phyloP scores from a whole-genome alignment of 2,797 vertebrate genomes.

The Geotrypetes seraphini region DNA sequence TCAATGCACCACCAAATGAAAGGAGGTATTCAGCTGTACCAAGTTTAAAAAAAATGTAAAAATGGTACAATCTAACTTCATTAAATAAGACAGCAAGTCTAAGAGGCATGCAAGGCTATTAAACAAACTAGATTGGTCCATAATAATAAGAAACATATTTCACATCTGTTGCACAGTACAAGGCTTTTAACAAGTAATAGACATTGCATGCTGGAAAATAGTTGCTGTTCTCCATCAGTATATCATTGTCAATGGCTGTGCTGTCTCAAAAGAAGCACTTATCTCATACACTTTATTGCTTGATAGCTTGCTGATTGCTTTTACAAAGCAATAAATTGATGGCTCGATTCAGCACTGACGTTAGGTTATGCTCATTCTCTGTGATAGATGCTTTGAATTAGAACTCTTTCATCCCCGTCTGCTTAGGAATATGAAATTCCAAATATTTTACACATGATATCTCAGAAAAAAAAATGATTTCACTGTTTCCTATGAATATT shows the following conservation, averaged over 20 bases:
- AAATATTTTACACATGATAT: constrained; percentile 26
- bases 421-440: constrained; percentile 40
- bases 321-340: constrained; percentile 66
- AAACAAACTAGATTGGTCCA: constrained; percentile 45
- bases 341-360: constrained; percentile 57
- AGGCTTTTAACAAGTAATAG: constrained; percentile 54
- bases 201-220: constrained; percentile 23
- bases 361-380: constrained; percentile 55
- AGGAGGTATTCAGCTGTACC: constrained; percentile 9
- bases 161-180: constrained; percentile 44
- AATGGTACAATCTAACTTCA: constrained; percentile 30
- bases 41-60: constrained; percentile 12
- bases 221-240: constrained; percentile 33
- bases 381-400: constrained; percentile 59
- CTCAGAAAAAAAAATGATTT: constrained; percentile 29
- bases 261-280: constrained; percentile 57
- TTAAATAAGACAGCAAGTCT: constrained; percentile 40
- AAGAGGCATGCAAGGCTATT: constrained; percentile 41
- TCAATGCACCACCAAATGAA: constrained; percentile 2
- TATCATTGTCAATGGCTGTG: constrained; percentile 47
- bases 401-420: constrained; percentile 22
- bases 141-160: constrained; percentile 60
- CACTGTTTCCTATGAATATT: neutral
- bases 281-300: constrained; percentile 58
- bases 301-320: constrained; percentile 67